These are phyloP conservation scores for Anarhynchus alexandrinus DNA, from an alignment of 2,113 vertebrate genomes.

Conservation along the genomic window DNA sequence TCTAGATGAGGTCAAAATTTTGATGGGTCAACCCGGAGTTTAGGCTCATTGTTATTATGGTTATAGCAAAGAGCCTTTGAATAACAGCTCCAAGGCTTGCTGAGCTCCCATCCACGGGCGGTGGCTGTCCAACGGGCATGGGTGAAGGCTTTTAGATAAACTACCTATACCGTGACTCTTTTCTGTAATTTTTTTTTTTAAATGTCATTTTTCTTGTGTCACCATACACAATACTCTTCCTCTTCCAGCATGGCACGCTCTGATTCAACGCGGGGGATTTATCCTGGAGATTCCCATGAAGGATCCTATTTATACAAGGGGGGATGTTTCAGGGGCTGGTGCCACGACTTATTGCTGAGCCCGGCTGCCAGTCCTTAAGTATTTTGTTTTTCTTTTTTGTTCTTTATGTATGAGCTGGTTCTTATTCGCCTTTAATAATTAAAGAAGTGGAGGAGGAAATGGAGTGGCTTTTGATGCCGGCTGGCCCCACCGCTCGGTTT, in stretches of 20 bases:
- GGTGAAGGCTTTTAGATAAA: background rate
- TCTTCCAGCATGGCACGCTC: background rate
- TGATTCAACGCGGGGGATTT: background rate
- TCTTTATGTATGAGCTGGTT: background rate
- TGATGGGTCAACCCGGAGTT: background rate
- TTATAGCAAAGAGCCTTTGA: background rate
- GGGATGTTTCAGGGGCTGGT: background rate
- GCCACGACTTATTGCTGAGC: background rate
- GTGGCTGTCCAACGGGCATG: background rate
- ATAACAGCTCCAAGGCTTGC: background rate
- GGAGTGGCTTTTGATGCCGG: background rate
- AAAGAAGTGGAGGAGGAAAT: background rate
- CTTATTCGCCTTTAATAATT: background rate
- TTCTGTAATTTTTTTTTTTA: background rate
- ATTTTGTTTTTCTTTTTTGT: background rate
- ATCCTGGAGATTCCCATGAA: background rate
- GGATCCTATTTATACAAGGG: background rate
- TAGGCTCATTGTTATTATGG: background rate
- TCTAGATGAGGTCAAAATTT: background rate
- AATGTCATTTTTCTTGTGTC: constrained; percentile 14
- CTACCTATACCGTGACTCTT: background rate
- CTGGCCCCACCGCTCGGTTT: background rate
- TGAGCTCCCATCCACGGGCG: background rate
- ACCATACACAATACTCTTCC: background rate
- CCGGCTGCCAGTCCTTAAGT: background rate